phyloP scores from a whole-genome alignment of 2,797 vertebrate genomes.

The Schizopygopsis malacanthus region DNA sequence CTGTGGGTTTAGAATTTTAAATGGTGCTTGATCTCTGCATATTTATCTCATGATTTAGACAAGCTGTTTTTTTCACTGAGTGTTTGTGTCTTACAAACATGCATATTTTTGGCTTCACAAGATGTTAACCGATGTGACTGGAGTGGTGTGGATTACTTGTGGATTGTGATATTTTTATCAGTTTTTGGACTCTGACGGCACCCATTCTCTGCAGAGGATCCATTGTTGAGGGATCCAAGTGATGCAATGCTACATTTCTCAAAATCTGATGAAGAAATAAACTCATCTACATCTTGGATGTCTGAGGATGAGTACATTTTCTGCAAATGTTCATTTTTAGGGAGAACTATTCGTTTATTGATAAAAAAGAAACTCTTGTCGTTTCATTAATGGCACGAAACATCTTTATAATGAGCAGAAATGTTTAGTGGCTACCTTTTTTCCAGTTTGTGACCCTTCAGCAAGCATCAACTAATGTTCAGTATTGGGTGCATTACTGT shows the following conservation, averaged over 20 bases:
- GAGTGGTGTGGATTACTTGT: not conserved
- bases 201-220: not conserved
- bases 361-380: constrained; percentile 92
- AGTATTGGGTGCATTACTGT: constrained; percentile 89
- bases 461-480: constrained; percentile 91
- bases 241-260: not conserved
- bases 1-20: not conserved
- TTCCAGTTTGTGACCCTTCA: constrained; percentile 89
- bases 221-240: not conserved
- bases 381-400: constrained; percentile 91
- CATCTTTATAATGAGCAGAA: constrained; percentile 71
- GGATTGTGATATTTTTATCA: not conserved
- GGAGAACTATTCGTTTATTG: constrained; percentile 53
- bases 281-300: not conserved
- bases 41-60: not conserved
- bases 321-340: not conserved
- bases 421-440: constrained; percentile 72
- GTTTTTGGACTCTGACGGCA: not conserved
- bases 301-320: not conserved
- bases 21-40: not conserved
- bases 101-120: not conserved
- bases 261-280: not conserved
- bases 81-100: not conserved
- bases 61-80: no score
- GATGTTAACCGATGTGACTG: not conserved